These are phyloP conservation scores for Helleia helle DNA, from an alignment of 2,888 invertebrate genomes.

Conservation along the genomic window DNA sequence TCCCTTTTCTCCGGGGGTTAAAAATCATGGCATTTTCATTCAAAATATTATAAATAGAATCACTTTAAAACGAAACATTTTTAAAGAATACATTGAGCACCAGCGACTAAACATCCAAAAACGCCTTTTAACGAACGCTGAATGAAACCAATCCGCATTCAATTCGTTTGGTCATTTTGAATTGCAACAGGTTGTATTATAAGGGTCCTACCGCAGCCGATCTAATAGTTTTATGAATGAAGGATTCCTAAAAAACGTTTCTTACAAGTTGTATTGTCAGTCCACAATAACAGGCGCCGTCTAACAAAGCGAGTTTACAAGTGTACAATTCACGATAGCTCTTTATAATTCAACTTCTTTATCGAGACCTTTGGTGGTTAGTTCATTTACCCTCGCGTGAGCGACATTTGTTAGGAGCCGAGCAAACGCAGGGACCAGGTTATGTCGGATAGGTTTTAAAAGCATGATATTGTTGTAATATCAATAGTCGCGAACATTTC, in stretches of 20 bases:
- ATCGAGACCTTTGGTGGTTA: conserved; percentile 43
- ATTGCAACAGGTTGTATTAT: conserved; percentile 60
- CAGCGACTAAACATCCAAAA: conserved; percentile 3
- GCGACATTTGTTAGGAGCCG: conserved; percentile 24
- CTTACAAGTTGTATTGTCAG: conserved; percentile 72
- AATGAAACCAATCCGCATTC: conserved; percentile 7
- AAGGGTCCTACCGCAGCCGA: conserved; percentile 53
- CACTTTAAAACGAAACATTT: background rate
- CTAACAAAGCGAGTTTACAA: conserved; percentile 67
- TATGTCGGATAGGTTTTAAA: conserved; percentile 58
- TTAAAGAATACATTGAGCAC: conserved; percentile 3
- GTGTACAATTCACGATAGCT: conserved; percentile 71
- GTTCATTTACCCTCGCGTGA: conserved; percentile 29
- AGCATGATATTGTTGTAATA: conserved; percentile 67
- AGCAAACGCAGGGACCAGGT: conserved; percentile 31
- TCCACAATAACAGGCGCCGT: conserved; percentile 64
- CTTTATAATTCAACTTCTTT: conserved; percentile 60
- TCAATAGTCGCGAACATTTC: conserved; percentile 67
- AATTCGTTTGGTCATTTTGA: conserved; percentile 30
- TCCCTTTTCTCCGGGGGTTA: too few species aligned
- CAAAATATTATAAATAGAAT: too few species aligned
- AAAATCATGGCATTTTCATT: too few species aligned
- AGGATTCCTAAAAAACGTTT: conserved; percentile 69
- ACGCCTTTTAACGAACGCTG: background rate
- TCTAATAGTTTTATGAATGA: conserved; percentile 66